phyloP scores from a whole-genome alignment of 2,113 vertebrate genomes.

The Scopus umbretta region DNA sequence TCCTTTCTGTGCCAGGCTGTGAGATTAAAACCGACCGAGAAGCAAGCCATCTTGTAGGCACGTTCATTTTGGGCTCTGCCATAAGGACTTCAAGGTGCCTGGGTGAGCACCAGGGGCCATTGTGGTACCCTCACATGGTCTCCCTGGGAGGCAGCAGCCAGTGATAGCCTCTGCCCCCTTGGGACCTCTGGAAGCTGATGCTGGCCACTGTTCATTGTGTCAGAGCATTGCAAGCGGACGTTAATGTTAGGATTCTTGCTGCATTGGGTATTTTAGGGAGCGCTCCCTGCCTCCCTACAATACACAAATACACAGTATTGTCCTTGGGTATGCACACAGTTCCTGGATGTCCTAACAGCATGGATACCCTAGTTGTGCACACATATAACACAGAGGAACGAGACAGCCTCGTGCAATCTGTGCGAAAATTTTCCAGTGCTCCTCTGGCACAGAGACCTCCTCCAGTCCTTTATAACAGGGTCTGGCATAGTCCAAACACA shows the following conservation, averaged over 20 bases:
- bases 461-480: background rate
- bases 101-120: rapidly evolving
- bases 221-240: rapidly evolving
- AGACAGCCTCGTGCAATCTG: background rate
- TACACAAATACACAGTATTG: background rate
- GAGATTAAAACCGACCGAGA: background rate
- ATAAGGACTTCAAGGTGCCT: background rate
- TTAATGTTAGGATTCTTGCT: background rate
- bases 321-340: background rate
- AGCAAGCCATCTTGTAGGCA: background rate
- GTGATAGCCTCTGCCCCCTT: background rate
- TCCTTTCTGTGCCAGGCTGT: background rate
- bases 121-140: background rate
- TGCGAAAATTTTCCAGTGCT: background rate
- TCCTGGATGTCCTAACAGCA: background rate
- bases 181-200: background rate
- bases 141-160: background rate
- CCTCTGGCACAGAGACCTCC: background rate
- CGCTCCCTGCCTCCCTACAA: too few species aligned
- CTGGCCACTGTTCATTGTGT: background rate
- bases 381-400: background rate
- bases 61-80: rapidly evolving
- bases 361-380: background rate
- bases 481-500: background rate
- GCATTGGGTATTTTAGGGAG: background rate